Percentiles rank a stretch among this genome's conserved stretches.
These are phyloP conservation scores for Macropis europaea DNA, from an alignment of 2,888 invertebrate species.

Conservation along the genomic window DNA sequence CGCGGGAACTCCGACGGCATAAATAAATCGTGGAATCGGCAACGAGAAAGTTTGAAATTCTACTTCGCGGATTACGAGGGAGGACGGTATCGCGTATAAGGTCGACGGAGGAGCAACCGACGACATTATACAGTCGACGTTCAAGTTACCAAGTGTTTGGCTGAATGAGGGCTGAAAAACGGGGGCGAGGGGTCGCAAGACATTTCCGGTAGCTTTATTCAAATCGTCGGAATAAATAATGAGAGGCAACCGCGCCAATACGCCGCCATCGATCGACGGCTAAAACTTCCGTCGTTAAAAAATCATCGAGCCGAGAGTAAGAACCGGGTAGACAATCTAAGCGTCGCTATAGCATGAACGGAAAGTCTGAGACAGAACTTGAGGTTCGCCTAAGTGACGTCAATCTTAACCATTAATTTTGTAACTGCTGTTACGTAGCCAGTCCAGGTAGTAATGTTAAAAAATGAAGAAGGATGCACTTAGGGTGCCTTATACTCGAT, in stretches of 20 bases:
- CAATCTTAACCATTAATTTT: no score
- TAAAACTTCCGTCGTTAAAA: conserved; percentile 33
- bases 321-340: background rate
- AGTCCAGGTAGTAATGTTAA: no score
- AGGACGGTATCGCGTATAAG: conserved; percentile 3
- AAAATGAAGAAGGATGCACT: no score
- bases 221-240: conserved; percentile 49
- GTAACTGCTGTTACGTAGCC: no score
- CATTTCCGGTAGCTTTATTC: conserved; percentile 43
- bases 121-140: conserved; percentile 36
- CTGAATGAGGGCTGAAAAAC: background rate
- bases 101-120: conserved; percentile 1
- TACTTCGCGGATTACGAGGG: conserved; percentile 15
- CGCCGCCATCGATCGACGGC: conserved; percentile 10
- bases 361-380: background rate
- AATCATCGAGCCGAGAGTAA: conserved; percentile 5
- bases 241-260: conserved; percentile 24
- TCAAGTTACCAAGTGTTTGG: conserved; percentile 25
- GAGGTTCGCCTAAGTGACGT: no score
- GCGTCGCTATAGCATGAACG: background rate
- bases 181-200: background rate
- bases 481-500: no score
- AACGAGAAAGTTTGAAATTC: conserved; percentile 25
- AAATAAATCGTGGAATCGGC: conserved; percentile 21
- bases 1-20: background rate